phyloP scores from a whole-genome alignment of 2,113 vertebrate species.

The Zootoca vivipara region DNA sequence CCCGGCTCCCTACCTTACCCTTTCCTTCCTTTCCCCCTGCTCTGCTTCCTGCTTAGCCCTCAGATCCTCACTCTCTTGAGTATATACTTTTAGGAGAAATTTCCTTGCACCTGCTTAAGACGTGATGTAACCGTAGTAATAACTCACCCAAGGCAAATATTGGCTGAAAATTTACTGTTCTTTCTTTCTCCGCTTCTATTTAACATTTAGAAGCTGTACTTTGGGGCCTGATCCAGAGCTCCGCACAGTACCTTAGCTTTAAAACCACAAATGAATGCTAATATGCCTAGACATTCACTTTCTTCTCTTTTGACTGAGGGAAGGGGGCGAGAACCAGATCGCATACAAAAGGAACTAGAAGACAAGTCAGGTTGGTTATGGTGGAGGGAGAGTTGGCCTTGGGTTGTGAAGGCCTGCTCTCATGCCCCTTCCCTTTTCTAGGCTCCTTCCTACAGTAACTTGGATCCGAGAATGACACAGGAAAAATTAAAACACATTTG shows the following conservation, averaged over 20 bases:
- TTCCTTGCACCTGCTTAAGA: conserved; percentile 72
- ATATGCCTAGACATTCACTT: neutral
- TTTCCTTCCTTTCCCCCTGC: conserved; percentile 35
- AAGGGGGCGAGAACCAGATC: neutral
- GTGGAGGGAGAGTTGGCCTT: neutral
- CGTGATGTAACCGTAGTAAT: conserved; percentile 62
- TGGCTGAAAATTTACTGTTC: conserved; percentile 44
- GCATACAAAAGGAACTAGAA: neutral
- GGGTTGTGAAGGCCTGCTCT: neutral
- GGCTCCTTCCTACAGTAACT: neutral
- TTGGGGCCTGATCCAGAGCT: conserved; percentile 4
- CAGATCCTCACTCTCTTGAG: conserved; percentile 55
- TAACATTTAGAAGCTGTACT: conserved; percentile 10
- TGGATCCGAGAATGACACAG: neutral
- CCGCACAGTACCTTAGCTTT: neutral
- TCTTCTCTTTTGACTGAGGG: neutral
- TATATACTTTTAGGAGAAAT: conserved; percentile 60
- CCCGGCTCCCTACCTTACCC: conserved; percentile 40
- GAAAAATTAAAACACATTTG: neutral
- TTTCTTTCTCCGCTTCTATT: conserved; percentile 35
- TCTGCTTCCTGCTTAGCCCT: conserved; percentile 41
- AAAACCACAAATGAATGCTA: neutral
- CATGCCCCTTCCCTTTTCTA: neutral
- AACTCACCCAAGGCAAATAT: conserved; percentile 54
- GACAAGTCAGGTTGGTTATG: no score